Base-by-base conservation (phyloP, 2,888 invertebrate species). In the Acronicta aceris region DNA sequence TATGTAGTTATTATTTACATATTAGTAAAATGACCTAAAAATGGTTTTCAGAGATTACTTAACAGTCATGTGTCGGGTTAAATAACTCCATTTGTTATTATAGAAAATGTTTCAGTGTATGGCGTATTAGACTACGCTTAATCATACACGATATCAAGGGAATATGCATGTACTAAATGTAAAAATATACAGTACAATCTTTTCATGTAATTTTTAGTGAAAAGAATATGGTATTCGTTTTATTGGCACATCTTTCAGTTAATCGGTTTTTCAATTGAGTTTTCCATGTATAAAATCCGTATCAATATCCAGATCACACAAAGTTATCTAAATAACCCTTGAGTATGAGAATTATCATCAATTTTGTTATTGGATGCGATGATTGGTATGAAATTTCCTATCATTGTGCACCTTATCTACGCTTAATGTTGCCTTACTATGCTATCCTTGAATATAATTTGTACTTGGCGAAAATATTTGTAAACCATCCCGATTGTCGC, bases 51-150 rank as follows among this genome's bases (percentile, higher is more conserved):
- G 30, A 30, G 30, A 30, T 30, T 30, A 4, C 5, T 10, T 5
- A 33, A 33, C 2, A 10, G 9, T 30, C 30, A 33, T 33, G 5
- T 56, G 45, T 9, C 8, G 41, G 25, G 27, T 52, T 65, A 51
- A 51, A 71, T 38, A 55, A 36, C 40, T 51, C 12, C 7, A 17
- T 17, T 21, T 5, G 21, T 13, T 21, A 21, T 5, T 25, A 0
- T 21, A 25, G 52, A 40, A 30, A 45, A 36, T 43, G 36, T 71
- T 51, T 36, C 5, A 5, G 7, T 48, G 7, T 65, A 66, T 66
- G 66, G 66, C 66, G 65, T 71, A 71, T 40, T 15, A 45, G 48
- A 42, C 50, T 65, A 47, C 40, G 47, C 46, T 30, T 30, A 0
- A 54, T 46, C 50, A 41, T 54, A 40, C 10, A 21, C 10, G 8